A percentile compares a stretch with the other conserved stretches of the same genome.
These are phyloP conservation scores for Thinocorus orbignyianus DNA, from an alignment of 2,113 vertebrate genomes.

Conservation along the genomic window DNA sequence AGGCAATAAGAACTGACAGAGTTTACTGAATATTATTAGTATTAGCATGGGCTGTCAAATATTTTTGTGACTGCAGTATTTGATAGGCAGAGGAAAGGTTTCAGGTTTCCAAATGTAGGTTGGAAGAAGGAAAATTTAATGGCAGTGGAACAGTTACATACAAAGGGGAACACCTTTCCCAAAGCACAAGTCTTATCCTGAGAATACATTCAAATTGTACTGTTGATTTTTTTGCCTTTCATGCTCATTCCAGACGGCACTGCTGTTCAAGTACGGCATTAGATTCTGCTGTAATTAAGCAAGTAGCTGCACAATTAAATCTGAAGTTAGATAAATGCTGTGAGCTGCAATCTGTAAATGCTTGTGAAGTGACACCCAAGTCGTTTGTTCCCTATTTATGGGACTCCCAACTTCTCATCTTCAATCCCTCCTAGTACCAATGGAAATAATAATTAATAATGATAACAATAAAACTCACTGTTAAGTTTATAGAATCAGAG, in stretches of 20 bases:
- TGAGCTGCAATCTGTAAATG: background rate
- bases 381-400: background rate
- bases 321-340: background rate
- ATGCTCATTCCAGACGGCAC: background rate
- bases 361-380: background rate
- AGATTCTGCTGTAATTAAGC: slow-evolving; percentile 7
- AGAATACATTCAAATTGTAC: background rate
- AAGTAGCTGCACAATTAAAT: slow-evolving; percentile 37
- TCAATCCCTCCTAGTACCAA: background rate
- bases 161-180: background rate
- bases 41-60: background rate
- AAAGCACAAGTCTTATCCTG: background rate
- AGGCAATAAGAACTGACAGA: background rate
- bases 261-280: background rate
- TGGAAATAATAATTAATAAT: background rate
- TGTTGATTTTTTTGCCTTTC: background rate
- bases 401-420: background rate
- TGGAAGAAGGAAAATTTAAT: background rate
- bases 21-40: background rate
- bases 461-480: background rate
- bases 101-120: background rate
- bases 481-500: background rate
- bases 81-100: background rate
- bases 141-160: background rate
- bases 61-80: background rate